phyloP scores from a whole-genome alignment of 2,888 invertebrate species.

The Seira sanloemensis region DNA sequence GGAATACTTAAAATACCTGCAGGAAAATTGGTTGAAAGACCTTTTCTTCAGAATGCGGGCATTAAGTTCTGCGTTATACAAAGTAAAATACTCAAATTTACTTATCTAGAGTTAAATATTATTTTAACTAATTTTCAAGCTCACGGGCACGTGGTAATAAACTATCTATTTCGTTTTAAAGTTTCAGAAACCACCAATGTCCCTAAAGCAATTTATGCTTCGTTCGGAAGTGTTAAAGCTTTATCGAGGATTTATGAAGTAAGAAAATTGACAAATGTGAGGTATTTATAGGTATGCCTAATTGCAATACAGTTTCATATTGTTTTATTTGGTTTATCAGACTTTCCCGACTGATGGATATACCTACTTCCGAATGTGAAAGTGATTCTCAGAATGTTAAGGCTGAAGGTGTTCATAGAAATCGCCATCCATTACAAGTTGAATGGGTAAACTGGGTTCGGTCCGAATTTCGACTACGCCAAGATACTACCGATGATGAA shows the following conservation, averaged over 20 bases:
- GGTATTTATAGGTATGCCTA: too few relatives aligned
- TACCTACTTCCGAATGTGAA: neutral
- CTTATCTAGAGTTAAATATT: too few relatives aligned
- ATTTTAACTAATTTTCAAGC: too few relatives aligned
- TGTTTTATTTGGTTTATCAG: constrained; percentile 22
- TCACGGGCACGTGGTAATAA: too few relatives aligned
- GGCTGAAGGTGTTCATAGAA: too few relatives aligned
- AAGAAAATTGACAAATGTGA: constrained; percentile 31
- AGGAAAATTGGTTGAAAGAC: too few relatives aligned
- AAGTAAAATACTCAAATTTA: too few relatives aligned
- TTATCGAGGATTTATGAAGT: constrained; percentile 68
- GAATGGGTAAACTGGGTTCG: constrained; percentile 66
- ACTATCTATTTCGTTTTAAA: too few relatives aligned
- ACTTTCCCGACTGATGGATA: constrained; percentile 50
- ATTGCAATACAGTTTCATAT: neutral
- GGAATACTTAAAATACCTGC: too few relatives aligned
- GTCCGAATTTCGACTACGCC: constrained; percentile 66
- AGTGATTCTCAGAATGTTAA: too few relatives aligned
- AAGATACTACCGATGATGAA: constrained; percentile 60
- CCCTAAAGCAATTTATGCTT: constrained; percentile 69
- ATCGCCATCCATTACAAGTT: constrained; percentile 42
- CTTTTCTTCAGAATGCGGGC: too few relatives aligned
- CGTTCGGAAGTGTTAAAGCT: constrained; percentile 67
- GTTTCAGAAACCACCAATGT: constrained; percentile 56
- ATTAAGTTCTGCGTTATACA: too few relatives aligned